Base-by-base conservation (phyloP, 2,888 invertebrate species). In the Willowsia nigromaculata region DNA sequence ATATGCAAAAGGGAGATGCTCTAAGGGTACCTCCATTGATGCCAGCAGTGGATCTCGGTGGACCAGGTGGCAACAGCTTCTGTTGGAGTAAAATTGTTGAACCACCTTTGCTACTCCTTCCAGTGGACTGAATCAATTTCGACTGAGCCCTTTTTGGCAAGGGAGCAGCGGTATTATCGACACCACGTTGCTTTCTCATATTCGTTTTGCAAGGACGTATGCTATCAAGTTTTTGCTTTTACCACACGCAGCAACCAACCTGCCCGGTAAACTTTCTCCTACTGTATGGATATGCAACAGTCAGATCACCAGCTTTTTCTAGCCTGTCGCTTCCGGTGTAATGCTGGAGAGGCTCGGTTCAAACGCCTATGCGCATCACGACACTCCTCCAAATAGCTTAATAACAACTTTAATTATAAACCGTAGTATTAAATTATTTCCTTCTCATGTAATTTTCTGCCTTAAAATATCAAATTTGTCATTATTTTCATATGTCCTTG, bases 171-270 rank as follows among this genome's bases (percentile, higher is more conserved):
- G 27, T 87, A 71, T 18, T 71, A 81, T 87, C 87, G 6, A n/a
- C 59, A 15, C 22, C 81, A 68, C 87, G 87, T 87, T 87, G 87
- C 87, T 81, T 87, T 87, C 87, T 76, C 85, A 85, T 85, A 25
- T 33, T 78, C 37, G 50, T 71, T 1, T 15, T 71, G 9, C 30
- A 18, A 56, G 25, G 56, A 56, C 15, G n/a, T 6, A 50, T 9
- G 25, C 7, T 11, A 27, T 62, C 6, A 13, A n/a, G 37, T 18
- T 65, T 25, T 27, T 62, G 65, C 43, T 74, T 43, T 74, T 68
- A n/a, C 40, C 47, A 74, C 15, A 37, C 6, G 22, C 22, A 40
- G 40, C 25, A 50, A 56, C 22, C 25, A 50, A 56, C 22, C 47
- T 22, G 1, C 15, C 43, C 30, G 33, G 65, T 68, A 82, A 40